Percentiles rank a stretch among this genome's conserved stretches.
Evolutionary conservation across 2,888 invertebrate species (phyloP).

Genomic region (Pristionchus fissidentatus): DNA sequence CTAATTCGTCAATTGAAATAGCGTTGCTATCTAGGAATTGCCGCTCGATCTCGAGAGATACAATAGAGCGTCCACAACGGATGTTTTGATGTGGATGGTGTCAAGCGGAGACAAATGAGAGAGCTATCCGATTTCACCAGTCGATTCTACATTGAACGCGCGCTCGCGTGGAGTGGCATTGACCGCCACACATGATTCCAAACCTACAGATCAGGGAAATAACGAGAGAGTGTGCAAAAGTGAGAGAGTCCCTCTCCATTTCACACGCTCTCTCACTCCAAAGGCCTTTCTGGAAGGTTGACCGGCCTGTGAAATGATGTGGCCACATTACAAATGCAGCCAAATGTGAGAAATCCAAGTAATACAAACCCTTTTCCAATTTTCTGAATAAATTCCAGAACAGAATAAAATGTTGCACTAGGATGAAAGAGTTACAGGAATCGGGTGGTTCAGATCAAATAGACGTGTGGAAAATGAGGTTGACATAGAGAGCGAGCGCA

Average conservation of each 20-base stretch:
- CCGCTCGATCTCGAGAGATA: background rate
- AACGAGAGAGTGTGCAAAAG: no score
- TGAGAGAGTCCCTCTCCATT: no score
- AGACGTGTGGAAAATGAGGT: slow-evolving; percentile 7
- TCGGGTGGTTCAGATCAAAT: background rate
- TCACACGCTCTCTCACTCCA: no score
- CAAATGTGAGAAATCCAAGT: no score
- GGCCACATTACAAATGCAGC: background rate
- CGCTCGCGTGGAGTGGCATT: background rate
- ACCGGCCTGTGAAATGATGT: no score
- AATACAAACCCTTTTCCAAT: no score
- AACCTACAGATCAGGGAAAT: no score
- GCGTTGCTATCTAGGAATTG: no score
- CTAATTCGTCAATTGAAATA: no score
- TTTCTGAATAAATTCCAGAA: no score
- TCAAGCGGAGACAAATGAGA: background rate
- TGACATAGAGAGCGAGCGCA: slow-evolving; percentile 8
- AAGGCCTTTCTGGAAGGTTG: no score
- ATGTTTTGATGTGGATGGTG: slow-evolving; percentile 12
- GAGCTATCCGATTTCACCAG: background rate
- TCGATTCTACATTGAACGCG: slow-evolving; percentile 24
- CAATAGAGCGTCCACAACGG: background rate
- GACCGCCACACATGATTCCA: slow-evolving; percentile 4
- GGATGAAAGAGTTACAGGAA: slow-evolving; percentile 1
- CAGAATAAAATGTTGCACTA: no score